These are phyloP conservation scores for Metellina segmentata DNA, from an alignment of 2,888 invertebrate genomes.

Conservation along the genomic window DNA sequence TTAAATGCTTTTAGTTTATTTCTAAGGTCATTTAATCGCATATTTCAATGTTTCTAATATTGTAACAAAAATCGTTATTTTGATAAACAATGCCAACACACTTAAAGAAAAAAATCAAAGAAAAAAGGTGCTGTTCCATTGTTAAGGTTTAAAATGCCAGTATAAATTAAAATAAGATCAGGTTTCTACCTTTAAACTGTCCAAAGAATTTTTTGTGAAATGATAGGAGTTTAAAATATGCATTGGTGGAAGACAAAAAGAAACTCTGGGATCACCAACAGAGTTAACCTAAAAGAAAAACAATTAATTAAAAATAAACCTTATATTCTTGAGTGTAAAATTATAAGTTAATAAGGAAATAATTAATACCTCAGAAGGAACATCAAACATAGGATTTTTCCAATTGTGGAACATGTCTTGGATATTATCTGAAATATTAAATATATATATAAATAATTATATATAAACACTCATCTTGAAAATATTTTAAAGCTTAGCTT, in stretches of 20 bases:
- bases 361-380: constrained; percentile 52
- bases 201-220: constrained; percentile 51
- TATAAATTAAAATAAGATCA: not conserved
- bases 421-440: constrained; percentile 31
- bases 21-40: too few species aligned
- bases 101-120: too few species aligned
- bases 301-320: not conserved
- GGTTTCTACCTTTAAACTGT: constrained; percentile 49
- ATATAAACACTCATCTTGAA: too few species aligned
- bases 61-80: not conserved
- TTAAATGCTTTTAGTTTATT: too few species aligned
- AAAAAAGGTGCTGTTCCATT: not conserved
- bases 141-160: not conserved
- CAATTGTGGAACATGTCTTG: constrained; percentile 61
- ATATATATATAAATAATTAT: too few species aligned
- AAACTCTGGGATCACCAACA: constrained; percentile 3
- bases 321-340: not conserved
- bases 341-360: constrained; percentile 2
- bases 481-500: too few species aligned
- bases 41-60: too few species aligned
- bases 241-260: constrained; percentile 50
- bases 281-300: constrained; percentile 38
- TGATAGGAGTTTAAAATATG: constrained; percentile 67
- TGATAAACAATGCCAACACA: not conserved
- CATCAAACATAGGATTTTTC: constrained; percentile 71